These are phyloP conservation scores for Hyppa rectilinea DNA, from an alignment of 2,888 invertebrate species.

Conservation along the genomic window DNA sequence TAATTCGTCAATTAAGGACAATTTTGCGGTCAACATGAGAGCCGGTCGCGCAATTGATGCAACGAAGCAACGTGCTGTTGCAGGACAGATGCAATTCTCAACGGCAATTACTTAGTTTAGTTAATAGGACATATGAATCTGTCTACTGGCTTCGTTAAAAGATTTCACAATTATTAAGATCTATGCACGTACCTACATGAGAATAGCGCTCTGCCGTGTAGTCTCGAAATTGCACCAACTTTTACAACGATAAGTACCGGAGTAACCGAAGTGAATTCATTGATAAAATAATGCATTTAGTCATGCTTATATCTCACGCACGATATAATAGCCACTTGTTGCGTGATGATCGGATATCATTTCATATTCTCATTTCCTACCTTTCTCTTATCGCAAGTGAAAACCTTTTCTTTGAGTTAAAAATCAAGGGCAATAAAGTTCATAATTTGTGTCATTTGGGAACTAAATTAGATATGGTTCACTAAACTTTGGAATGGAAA, in stretches of 20 bases:
- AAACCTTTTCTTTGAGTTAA: conserved; percentile 31
- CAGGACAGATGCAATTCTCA: conserved; percentile 85
- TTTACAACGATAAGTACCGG: conserved; percentile 26
- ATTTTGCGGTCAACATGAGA: conserved; percentile 82
- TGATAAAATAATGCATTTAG: conserved; percentile 36
- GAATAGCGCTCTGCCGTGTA: conserved; percentile 59
- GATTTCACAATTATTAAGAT: conserved; percentile 74
- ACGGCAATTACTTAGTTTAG: conserved; percentile 82
- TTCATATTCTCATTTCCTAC: conserved; percentile 42
- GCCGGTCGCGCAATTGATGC: conserved; percentile 79
- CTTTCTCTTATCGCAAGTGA: conserved; percentile 31
- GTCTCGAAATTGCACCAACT: conserved; percentile 50
- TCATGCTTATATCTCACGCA: conserved; percentile 60
- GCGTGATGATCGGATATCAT: conserved; percentile 60
- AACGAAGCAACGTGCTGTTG: conserved; percentile 77
- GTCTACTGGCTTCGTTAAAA: conserved; percentile 73
- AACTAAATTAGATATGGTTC: conserved; percentile 66
- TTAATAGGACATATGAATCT: conserved; percentile 74
- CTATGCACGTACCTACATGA: conserved; percentile 29
- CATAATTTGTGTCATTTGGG: conserved; percentile 40
- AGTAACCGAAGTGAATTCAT: conserved; percentile 33
- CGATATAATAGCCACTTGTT: conserved; percentile 41
- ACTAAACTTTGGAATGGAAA: conserved; percentile 76
- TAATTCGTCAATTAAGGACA: conserved; percentile 88
- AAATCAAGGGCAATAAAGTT: conserved; percentile 2